Conservation (phyloP, 2,888 invertebrate genomes). For the Helobdella robusta region DNA sequence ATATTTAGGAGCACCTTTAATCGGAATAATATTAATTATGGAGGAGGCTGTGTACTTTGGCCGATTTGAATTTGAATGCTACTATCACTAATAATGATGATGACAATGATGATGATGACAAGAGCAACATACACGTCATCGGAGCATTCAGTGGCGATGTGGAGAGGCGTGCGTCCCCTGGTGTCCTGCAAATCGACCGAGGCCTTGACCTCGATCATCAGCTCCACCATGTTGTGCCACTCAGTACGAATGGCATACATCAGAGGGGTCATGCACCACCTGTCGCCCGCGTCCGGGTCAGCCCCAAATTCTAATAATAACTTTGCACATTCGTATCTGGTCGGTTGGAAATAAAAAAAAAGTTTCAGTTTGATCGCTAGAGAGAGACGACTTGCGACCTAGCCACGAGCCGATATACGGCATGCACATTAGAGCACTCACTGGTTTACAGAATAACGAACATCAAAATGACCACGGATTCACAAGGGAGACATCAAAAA, state of each 20-base stretch:
- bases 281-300: conserved; percentile 36
- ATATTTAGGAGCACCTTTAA: too few relatives aligned
- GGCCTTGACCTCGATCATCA: conserved; percentile 24
- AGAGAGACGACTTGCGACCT: too few relatives aligned
- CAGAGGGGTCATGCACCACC: conserved; percentile 43
- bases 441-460: background rate
- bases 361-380: too few relatives aligned
- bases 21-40: too few relatives aligned
- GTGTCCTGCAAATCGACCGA: conserved; percentile 28
- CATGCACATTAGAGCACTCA: too few relatives aligned
- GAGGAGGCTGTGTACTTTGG: too few relatives aligned
- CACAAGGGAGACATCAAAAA: background rate
- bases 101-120: background rate
- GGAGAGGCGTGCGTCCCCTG: conserved; percentile 30
- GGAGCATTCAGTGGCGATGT: conserved; percentile 31
- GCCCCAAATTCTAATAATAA: conserved; percentile 31
- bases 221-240: conserved; percentile 38
- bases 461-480: background rate
- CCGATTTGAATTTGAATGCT: too few relatives aligned
- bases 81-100: background rate
- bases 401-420: too few relatives aligned
- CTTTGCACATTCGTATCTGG: conserved; percentile 27
- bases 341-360: background rate
- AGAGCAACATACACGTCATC: conserved; percentile 25
- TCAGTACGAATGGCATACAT: conserved; percentile 39